A percentile compares a stretch with the other conserved stretches of the same genome.
Conservation (phyloP, 2,797 vertebrate genomes). For the Chelon auratus region DNA sequence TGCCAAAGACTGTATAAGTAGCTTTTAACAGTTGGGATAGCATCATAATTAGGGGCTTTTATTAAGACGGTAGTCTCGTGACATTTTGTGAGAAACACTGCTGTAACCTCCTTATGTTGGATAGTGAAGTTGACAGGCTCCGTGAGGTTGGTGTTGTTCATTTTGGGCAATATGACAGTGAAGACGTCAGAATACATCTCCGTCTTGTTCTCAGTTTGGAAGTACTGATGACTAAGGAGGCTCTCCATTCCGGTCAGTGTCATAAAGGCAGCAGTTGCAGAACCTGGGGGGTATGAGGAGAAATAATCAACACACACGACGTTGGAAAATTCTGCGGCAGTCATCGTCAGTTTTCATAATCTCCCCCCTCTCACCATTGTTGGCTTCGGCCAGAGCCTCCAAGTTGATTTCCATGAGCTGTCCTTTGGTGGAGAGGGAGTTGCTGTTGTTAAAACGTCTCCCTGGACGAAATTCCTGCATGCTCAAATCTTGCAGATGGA, state of each 20-base stretch:
- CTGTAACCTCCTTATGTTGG: conserved; percentile 65
- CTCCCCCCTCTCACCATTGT: conserved; percentile 58
- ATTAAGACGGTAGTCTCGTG: too few species aligned
- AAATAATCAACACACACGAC: too few species aligned
- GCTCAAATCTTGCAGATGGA: conserved; percentile 26
- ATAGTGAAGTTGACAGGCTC: conserved; percentile 79
- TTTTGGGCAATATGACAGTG: conserved; percentile 60
- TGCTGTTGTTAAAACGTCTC: background rate
- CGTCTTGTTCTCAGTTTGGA: conserved; percentile 63
- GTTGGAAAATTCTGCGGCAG: background rate
- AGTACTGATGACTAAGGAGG: conserved; percentile 70
- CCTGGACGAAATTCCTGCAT: conserved; percentile 23
- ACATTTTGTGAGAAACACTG: too few species aligned
- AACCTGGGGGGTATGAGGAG: conserved; percentile 46
- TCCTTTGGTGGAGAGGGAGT: conserved; percentile 42
- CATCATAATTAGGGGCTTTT: too few species aligned
- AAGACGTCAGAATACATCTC: conserved; percentile 76
- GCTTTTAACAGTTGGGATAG: too few species aligned
- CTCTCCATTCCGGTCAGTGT: conserved; percentile 69
- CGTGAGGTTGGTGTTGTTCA: conserved; percentile 58
- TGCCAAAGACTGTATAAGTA: too few species aligned
- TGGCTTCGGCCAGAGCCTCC: conserved; percentile 43
- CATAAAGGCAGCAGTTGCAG: conserved; percentile 69
- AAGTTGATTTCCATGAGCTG: conserved; percentile 69
- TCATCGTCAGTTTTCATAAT: background rate